Evolutionary conservation across 2,888 invertebrate genomes (phyloP), one percentile per base, ranked within the genome.

Genomic region (Tachina grossa): DNA sequence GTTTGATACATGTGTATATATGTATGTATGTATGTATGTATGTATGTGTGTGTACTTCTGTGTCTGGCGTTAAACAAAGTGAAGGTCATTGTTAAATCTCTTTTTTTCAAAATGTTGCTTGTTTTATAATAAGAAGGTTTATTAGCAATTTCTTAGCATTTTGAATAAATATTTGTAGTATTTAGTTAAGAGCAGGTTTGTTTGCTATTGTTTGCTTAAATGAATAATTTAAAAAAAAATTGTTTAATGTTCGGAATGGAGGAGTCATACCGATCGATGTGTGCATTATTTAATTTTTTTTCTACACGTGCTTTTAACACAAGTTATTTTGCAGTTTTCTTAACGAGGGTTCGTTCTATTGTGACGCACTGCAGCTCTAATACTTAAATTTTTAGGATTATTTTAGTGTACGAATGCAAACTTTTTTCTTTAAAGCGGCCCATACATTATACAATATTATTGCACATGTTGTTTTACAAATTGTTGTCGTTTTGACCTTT

Each of bases 101-200:
- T 51, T 9, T 22, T 53, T 57, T 11, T 13, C 14, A 45, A 53
- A 4, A n/a, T 9, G 31, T 72, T 57, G n/a, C 31, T 8, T 13
- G 4, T 63, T 63, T 53, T 19, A 19, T 19, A 66, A 66, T 41
- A 31, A 72, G 11, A 31, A 69, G 16, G 19, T 43, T 63, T 75
- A 71, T 71, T 72, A 53, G 31, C 22, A n/a, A 11, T 76, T 61
- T 71, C 43, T 45, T 47, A 43, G 14, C 43, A 71, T 16, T 59
- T 51, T 31, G 3, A n/a, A 16, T 45, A 53, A 1, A 22, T 53
- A 63, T 63, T 43, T 53, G 19, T 49, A 72, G 9, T 49, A 49
- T 65, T 43, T 22, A 57, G 22, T 55, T 45, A 76, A 83, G 51
- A 78, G 53, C 83, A 49, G 57, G 83, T 83, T 83, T 83, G 77